Base-by-base conservation (phyloP, 2,888 invertebrate species). In the Machimus atricapillus region DNA sequence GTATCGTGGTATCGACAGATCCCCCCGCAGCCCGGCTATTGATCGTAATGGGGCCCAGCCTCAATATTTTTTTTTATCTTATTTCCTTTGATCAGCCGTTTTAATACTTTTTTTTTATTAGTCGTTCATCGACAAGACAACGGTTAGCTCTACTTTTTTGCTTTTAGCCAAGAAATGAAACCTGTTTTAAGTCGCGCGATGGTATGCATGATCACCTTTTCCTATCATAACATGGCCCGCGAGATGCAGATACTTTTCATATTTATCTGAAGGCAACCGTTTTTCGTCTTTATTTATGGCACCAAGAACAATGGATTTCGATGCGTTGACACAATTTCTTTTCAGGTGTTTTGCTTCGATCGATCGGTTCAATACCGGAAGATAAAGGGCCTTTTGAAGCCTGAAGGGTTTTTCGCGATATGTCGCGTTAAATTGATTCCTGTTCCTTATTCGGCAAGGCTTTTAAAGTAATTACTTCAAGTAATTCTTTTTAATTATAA, bases 81-180 rank as follows among this genome's bases (percentile, higher is more conserved):
- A 14, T 52, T 85, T n/a, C 37, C 46, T 31, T 40, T 31, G 16
- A 52, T 52, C 73, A 27, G 3, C 16, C 76, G 19, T 31, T 58
- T 82, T 56, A 34, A 4, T 37, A 37, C 58, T 31, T 7, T 78
- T 14, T 56, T 58, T 58, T 56, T n/a, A 66, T 86, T 56, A 40
- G 56, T 66, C 37, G 56, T 40, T 46, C 34, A 73, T 76, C 76
- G 43, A 52, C 40, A 79, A 52, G 37, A 86, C 77, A 86, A 87
- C 87, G 87, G 87, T 87, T 82, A 87, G 87, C 76, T 87, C 87
- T 82, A 87, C 82, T 87, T 83, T 56, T 87, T 82, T 87, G 58
- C 82, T 82, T 87, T 83, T 52, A 73, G 58, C 58, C 74, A 66
- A 66, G 74, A 86, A 37, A 52, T 19, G 14, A 86, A 87, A 87